Base-by-base conservation (phyloP, 2,113 vertebrate species). In the Percina caprodes region DNA sequence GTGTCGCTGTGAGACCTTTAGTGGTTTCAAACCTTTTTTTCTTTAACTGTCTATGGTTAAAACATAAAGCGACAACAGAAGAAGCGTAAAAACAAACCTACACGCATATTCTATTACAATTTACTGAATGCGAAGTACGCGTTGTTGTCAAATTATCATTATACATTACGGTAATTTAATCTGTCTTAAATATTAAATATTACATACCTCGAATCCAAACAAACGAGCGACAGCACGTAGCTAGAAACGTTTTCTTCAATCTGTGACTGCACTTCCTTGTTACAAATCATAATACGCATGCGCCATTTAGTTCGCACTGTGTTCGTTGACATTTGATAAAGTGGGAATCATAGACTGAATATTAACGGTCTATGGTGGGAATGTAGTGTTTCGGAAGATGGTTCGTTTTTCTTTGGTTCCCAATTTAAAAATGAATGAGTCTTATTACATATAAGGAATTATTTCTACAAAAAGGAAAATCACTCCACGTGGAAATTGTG, bases 251-350 rank as follows among this genome's bases (percentile, higher is more conserved):
- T 77, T 1, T 21, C 45, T 33, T 54, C 24, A 10, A 11, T 9
- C 6, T 54, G 23, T 23, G 52, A 70, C n/a, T 23, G 23, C 62
- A 48, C 82, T 91, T 92, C 87, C 91, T 9, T 0, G 78, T 86
- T 61, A 0, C 18, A 16, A 16, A 11, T 1, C 12, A 0, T 6
- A 33, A 6, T 5, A 23, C 85, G 83, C 89, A 86, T 82, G 89
- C 63, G 83, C n/a, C 0, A 1, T 30, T 51, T 30, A 1, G 33
- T 14, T 16, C 0, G 12, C 12, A 85, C 1, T 33, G 19, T 10
- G 51, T 88, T 89, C 45, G 2, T 0, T 0, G 62, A 54, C 74
- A 14, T 7, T 3, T 6, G 11, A 35, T 13, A 61, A 75, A 58
- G 19, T 80, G 3, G 73, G 82, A 72, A 30, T 30, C 30, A 30